A percentile compares a stretch with the other conserved stretches of the same genome.
Conservation (phyloP, 2,888 invertebrate species). For the Oxytorus armatus region DNA sequence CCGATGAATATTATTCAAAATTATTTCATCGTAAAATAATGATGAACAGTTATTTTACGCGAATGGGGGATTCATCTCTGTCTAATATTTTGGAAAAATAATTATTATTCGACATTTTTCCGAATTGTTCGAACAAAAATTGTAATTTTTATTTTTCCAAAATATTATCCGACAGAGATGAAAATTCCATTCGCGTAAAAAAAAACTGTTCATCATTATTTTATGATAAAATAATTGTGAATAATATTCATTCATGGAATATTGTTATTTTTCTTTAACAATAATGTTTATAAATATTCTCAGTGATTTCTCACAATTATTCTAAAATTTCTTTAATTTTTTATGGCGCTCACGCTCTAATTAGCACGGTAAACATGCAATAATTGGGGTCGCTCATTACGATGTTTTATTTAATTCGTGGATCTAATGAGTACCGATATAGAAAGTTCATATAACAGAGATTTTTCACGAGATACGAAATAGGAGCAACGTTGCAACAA, state of each 20-base stretch:
- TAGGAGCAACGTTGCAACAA: background rate
- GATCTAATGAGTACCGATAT: background rate
- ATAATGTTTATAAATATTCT: too few species aligned
- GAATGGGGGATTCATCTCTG: background rate
- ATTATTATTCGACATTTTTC: too few species aligned
- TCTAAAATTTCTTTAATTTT: background rate
- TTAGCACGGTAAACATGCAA: background rate
- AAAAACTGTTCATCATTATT: too few species aligned
- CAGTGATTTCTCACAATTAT: too few species aligned
- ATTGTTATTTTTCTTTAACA: too few species aligned
- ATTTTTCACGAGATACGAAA: slow-evolving; percentile 68
- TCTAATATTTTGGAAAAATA: background rate
- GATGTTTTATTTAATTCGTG: background rate
- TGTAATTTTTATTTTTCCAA: background rate
- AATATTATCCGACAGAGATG: background rate
- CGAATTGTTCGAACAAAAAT: background rate
- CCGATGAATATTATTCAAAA: too few species aligned
- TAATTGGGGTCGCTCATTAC: background rate
- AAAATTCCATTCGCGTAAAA: background rate
- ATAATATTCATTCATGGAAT: too few species aligned
- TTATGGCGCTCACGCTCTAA: too few species aligned
- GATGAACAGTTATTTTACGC: too few species aligned
- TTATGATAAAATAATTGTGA: too few species aligned
- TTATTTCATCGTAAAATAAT: too few species aligned
- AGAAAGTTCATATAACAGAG: background rate